Conservation (phyloP, 2,888 invertebrate species). For the Andrena trimmerana region DNA sequence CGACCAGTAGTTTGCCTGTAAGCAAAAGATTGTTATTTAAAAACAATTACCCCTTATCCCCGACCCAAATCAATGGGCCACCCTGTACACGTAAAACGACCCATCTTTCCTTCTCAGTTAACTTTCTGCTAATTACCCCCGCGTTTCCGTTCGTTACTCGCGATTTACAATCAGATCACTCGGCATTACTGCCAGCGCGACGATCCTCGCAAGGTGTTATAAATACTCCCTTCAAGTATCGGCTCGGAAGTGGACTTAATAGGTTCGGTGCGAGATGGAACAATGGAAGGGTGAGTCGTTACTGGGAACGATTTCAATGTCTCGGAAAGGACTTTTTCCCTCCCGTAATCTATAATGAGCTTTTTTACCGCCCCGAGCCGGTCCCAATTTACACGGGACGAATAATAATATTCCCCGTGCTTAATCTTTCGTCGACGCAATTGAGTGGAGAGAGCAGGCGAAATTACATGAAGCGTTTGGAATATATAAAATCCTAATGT, state of each 20-base stretch:
- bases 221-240: slow-evolving; percentile 47
- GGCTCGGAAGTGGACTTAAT: slow-evolving; percentile 28
- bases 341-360: slow-evolving; percentile 26
- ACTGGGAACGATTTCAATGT: slow-evolving; percentile 15
- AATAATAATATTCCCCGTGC: slow-evolving; percentile 33
- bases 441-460: slow-evolving; percentile 4
- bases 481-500: slow-evolving; percentile 36
- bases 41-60: neutral
- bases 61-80: neutral
- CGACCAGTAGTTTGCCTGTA: too few relatives aligned
- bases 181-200: slow-evolving; percentile 41
- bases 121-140: neutral
- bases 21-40: neutral
- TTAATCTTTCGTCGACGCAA: slow-evolving; percentile 31
- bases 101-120: neutral
- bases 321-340: neutral
- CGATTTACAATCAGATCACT: slow-evolving; percentile 45
- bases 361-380: neutral
- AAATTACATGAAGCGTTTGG: slow-evolving; percentile 9
- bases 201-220: slow-evolving; percentile 31
- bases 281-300: slow-evolving; percentile 29
- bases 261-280: slow-evolving; percentile 14
- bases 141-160: slow-evolving; percentile 43
- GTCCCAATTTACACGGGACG: slow-evolving; percentile 14
- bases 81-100: neutral